A percentile compares a stretch with the other conserved stretches of the same genome.
phyloP scores from a whole-genome alignment of 2,113 vertebrate species.

The Camarhynchus parvulus region DNA sequence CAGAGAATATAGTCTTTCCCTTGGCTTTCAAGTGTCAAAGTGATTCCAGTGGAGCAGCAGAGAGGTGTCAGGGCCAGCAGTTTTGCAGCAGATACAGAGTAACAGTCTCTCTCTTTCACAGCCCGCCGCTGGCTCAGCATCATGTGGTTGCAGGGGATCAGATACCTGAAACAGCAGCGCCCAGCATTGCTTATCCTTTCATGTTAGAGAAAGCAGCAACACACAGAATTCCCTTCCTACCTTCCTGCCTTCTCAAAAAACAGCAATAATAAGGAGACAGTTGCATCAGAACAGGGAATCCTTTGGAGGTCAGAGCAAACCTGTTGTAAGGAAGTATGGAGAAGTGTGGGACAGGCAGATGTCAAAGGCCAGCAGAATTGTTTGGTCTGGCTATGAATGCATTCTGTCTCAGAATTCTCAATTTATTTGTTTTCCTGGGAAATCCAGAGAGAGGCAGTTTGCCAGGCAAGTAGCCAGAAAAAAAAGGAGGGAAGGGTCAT shows the following conservation, averaged over 20 bases:
- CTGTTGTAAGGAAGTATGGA: not conserved
- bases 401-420: not conserved
- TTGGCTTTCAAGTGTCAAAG: constrained; percentile 80
- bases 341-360: not conserved
- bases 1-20: constrained; percentile 88
- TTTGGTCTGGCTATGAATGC: not conserved
- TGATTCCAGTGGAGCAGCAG: constrained; percentile 88
- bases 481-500: not conserved
- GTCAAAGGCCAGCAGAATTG: not conserved
- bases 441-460: not conserved
- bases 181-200: not conserved
- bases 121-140: constrained; percentile 93
- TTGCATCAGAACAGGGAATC: not conserved
- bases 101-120: constrained; percentile 92
- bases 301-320: not conserved
- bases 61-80: constrained; percentile 89
- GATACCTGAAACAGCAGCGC: constrained; percentile 81
- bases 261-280: not conserved
- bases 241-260: not conserved
- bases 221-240: not conserved
- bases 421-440: not conserved
- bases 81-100: constrained; percentile 91
- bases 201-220: not conserved
- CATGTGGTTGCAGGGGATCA: constrained; percentile 97
- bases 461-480: not conserved